Evolutionary conservation across 2,888 invertebrate species (phyloP), one percentile per base, ranked within the genome.

Genomic region (Hecatera dysodea): DNA sequence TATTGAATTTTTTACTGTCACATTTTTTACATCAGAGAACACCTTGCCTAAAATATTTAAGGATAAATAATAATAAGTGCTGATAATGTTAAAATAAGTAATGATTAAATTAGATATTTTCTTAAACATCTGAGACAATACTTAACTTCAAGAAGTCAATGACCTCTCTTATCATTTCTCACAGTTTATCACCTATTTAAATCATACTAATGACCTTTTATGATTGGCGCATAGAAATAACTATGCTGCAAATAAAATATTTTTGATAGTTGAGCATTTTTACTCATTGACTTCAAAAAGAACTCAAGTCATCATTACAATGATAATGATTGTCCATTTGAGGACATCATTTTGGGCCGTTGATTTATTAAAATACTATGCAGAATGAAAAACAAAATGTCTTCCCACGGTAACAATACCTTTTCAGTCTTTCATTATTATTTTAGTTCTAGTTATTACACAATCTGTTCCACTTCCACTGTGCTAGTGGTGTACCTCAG

Each of bases 141-240:
- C n/a, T 46, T 11, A 29, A 27, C 22, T 46, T 9, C 29, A 39
- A n/a, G 5, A 65, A 69, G 79, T 79, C 79, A 62, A 11, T 62
- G 53, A 75, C 64, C 71, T 61, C 33, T 65, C 48, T 9, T 78
- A 71, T 67, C 56, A 65, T 48, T 59, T 69, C 36, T 52, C 15
- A 53, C 12, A 55, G 39, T 63, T 65, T 71, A 75, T 79, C 66
- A 67, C 22, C 46, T 39, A 66, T 36, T 56, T 56, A 62, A 24
- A 48, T 56, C 9, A 50, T 52, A 39, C 36, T 61, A 24, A 48
- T 75, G 60, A 71, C 75, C 63, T 64, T 60, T 36, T 36, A 19
- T 17, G n/a, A 70, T 75, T 69, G 22, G 39, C 3, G 2, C 12
- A 46, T 50, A 44, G 29, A 63, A 33, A 1, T 22, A 24, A 42